Conservation (phyloP, 2,888 invertebrate species). For the Synanthedon vespiformis region DNA sequence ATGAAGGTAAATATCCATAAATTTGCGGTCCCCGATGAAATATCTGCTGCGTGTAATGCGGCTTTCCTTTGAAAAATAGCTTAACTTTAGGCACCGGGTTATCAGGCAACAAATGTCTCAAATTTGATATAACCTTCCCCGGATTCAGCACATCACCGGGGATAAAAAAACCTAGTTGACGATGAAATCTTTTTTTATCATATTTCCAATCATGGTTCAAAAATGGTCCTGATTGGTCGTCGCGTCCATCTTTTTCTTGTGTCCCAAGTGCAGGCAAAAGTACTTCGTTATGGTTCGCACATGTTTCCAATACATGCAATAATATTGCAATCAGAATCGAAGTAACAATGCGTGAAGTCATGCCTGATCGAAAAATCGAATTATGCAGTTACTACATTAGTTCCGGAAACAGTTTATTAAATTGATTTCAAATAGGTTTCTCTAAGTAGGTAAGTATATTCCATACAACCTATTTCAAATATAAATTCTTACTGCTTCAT, state of each 20-base stretch:
- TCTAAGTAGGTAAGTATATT: too few species aligned
- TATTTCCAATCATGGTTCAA: neutral
- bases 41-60: too few species aligned
- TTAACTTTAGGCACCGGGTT: too few species aligned
- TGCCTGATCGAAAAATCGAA: slow-evolving; percentile 7
- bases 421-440: neutral
- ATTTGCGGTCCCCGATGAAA: too few species aligned
- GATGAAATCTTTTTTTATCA: neutral
- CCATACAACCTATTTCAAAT: too few species aligned
- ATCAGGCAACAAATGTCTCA: neutral
- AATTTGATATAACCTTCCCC: neutral
- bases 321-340: slow-evolving; percentile 1
- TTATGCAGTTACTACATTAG: slow-evolving; percentile 5
- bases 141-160: neutral
- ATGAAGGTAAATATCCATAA: too few species aligned
- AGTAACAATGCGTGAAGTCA: slow-evolving; percentile 4
- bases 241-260: neutral
- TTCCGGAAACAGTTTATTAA: slow-evolving; percentile 2
- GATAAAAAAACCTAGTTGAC: neutral
- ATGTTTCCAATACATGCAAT: neutral
- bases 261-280: neutral
- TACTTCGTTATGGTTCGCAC: neutral
- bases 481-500: too few species aligned
- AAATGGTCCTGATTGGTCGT: neutral
- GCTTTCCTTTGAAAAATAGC: too few species aligned